Base-by-base conservation (phyloP, 2,888 invertebrate genomes). In the Papilio gigon region DNA sequence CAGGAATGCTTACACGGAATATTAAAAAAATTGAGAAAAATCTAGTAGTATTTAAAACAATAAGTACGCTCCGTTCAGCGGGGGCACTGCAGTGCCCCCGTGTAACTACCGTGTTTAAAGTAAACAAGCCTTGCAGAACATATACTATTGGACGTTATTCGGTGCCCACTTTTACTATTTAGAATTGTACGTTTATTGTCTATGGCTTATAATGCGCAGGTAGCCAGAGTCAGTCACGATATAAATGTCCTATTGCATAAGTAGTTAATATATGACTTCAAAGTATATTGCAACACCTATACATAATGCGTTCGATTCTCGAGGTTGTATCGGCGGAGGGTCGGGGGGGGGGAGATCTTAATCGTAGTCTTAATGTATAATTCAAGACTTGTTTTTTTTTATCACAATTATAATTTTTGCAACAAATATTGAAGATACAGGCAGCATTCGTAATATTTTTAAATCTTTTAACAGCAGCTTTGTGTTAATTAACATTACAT, bases 281-380 rank as follows among this genome's bases (percentile, higher is more conserved):
- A n/a, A 53, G n/a, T 50, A 4, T 4, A 27, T 53, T 56, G 30
- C 53, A 56, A 53, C 53, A 53, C 6, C 6, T 25, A n/a, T n/a
- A n/a, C n/a, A n/a, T n/a, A n/a, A 30, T 30, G 53, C 53, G n/a
- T 56, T 56, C 53, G 17, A 17, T 56, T 56, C 27, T 56, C 53
- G 30, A 56, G 53, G 53, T 56, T 56, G 53, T 25, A 17, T 56
- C 27, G n/a, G 37, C 11, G n/a, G n/a, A n/a, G n/a, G n/a, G n/a
- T n/a, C n/a, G n/a, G n/a, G n/a, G n/a, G n/a, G n/a, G n/a, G n/a
- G n/a, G 30, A n/a, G 17, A 25, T 27, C 27, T 6, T 50, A 50
- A 25, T 6, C 50, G 27, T 47, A 12, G n/a, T n/a, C n/a, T n/a
- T n/a, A n/a, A n/a, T n/a, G n/a, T n/a, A n/a, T n/a, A n/a, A n/a